Evolutionary conservation across 2,113 vertebrate species (phyloP), one percentile per base, ranked within the genome.

Genomic region (Muntiacus reevesi): DNA sequence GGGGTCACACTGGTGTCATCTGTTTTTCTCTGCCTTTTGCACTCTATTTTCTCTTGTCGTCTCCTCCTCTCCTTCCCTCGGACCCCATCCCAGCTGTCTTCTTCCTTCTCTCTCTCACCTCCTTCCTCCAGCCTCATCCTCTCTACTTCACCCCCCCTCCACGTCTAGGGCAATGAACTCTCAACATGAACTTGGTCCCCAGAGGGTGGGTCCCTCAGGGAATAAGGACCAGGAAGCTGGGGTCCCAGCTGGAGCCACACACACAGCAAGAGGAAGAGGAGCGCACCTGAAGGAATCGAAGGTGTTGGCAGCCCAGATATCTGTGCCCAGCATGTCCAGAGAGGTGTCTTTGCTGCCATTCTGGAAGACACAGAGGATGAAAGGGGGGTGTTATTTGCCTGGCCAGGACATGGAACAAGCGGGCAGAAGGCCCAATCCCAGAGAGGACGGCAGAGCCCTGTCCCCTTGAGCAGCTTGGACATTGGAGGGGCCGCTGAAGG

Each of bases 241-340:
- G 30, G 30, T 17, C 30, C 40, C 47, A 17, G 84, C 23, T 11
- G 9, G n/a, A 94, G 19, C 33, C 33, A 3, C 2, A 23, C 27
- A 2, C 59, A 62, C 71, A 19, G 14, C 40, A 86, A 71, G 21
- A 54, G 87, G 40, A 47, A 81, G 74, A 33, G 1, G 13, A 0
- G n/a, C 98, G 96, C 99, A 99, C 99, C 99, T 99, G 93, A 99
- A 99, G 52, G 99, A 99, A 64, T 99, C 99, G 57, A 99, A 99
- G 8, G 99, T 99, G 98, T 99, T 99, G 94, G 99, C 99, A 28
- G 99, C 99, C 99, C 99, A 99, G 98, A 99, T 99, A 97, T 99
- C 99, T 0, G 99, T 99, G 55, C 99, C 99, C 98, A 99, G 98
- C 98, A 99, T 99, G 98, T 99, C 99, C 67, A 99, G 98, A 55